Evolutionary conservation across 1,140 invertebrate genomes (phyloP).

Genomic region (Drosophila leontia): DNA sequence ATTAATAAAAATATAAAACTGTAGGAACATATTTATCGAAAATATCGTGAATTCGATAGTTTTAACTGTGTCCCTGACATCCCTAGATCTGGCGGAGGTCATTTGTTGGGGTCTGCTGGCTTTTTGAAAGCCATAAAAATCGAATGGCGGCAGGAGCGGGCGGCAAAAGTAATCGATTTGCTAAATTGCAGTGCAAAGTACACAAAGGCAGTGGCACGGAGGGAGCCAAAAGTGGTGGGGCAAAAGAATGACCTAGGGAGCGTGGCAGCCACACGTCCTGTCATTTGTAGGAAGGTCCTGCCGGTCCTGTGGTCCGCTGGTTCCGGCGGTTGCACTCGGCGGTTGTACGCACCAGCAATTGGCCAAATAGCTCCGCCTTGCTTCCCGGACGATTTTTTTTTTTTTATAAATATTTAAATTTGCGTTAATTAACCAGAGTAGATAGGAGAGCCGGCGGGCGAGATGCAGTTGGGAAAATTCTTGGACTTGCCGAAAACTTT

Average conservation of each 20-base stretch:
- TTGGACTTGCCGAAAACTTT: constrained; percentile 54
- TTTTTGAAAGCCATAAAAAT: constrained; percentile 80
- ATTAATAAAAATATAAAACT: too few relatives aligned
- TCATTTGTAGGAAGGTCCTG: constrained; percentile 49
- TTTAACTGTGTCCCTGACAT: not conserved
- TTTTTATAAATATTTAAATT: constrained; percentile 52
- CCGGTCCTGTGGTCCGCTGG: constrained; percentile 42
- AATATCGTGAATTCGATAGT: not conserved
- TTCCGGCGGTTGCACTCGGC: constrained; percentile 32
- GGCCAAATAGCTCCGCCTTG: constrained; percentile 8
- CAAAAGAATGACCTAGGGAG: constrained; percentile 2
- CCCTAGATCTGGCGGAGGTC: constrained; percentile 42
- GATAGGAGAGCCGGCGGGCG: constrained; percentile 10
- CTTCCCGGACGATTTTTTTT: not conserved
- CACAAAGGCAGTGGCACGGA: constrained; percentile 50
- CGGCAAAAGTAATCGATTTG: constrained; percentile 78
- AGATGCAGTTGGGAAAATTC: constrained; percentile 43
- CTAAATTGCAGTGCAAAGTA: constrained; percentile 80
- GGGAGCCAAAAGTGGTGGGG: not conserved
- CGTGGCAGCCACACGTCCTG: constrained; percentile 45
- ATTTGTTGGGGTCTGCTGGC: constrained; percentile 72
- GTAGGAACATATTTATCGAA: not conserved
- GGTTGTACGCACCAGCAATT: constrained; percentile 51
- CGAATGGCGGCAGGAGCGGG: constrained; percentile 51
- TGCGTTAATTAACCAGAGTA: constrained; percentile 45